A percentile compares a stretch with the other conserved stretches of the same genome.
Conservation (phyloP, 2,113 vertebrate genomes). For the Cebus imitator region DNA sequence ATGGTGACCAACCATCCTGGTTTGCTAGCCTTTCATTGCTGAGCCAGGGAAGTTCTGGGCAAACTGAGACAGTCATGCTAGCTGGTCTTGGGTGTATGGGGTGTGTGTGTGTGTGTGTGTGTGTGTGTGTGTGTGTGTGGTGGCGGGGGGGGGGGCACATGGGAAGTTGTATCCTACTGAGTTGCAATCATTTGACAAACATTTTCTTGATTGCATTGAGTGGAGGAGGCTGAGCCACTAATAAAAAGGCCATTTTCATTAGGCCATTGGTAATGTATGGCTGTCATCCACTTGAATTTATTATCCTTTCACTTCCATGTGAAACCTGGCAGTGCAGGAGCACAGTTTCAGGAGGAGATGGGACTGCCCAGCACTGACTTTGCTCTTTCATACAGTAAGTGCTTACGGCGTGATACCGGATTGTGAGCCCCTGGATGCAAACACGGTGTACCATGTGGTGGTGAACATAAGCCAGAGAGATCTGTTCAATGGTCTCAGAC, state of each 20-base stretch:
- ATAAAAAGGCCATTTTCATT: slow-evolving; percentile 52
- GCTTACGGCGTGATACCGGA: neutral
- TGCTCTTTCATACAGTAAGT: neutral
- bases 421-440: neutral
- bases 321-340: neutral
- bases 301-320: neutral
- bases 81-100: neutral
- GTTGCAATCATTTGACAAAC: neutral
- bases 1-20: neutral
- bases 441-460: neutral
- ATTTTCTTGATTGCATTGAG: neutral
- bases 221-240: neutral
- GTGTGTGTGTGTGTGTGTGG: too few relatives aligned
- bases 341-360: neutral
- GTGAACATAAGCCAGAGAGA: neutral
- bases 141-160: too few relatives aligned
- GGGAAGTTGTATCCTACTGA: neutral
- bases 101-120: too few relatives aligned
- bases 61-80: neutral
- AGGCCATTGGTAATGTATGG: slow-evolving; percentile 3
- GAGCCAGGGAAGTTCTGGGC: neutral
- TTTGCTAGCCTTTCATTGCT: neutral
- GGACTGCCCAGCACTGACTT: neutral
- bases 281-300: neutral
- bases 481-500: neutral